phyloP scores from a whole-genome alignment of 2,797 vertebrate species.

The Pogonophryne albipinna region DNA sequence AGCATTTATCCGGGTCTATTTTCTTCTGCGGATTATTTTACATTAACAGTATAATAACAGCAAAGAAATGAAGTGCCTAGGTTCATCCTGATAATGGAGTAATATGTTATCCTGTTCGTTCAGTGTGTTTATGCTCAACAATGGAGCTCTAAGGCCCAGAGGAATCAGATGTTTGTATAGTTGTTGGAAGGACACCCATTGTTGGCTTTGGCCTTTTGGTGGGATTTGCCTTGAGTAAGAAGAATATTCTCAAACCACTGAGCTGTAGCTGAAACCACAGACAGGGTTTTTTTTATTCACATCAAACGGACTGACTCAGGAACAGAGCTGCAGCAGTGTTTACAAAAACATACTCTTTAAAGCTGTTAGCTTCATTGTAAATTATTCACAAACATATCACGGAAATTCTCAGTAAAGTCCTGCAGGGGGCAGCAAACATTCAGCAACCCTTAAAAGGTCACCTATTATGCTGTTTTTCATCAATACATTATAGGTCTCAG shows the following conservation, averaged over 20 bases:
- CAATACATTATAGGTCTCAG: too few relatives aligned
- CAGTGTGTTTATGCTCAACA: background rate
- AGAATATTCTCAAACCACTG: background rate
- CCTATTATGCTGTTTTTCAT: too few relatives aligned
- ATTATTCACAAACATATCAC: background rate
- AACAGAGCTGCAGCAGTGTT: background rate
- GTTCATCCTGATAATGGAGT: background rate
- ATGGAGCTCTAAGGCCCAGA: background rate
- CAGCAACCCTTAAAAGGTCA: background rate
- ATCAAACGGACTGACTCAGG: background rate
- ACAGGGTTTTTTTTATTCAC: conserved; percentile 3
- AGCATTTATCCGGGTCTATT: background rate
- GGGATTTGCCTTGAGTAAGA: conserved; percentile 7
- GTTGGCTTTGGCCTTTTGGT: conserved; percentile 5
- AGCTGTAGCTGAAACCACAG: background rate
- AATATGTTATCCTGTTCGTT: background rate
- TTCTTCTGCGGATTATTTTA: background rate
- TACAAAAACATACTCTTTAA: background rate
- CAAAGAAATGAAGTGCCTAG: background rate
- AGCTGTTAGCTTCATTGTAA: background rate
- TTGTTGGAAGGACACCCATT: background rate
- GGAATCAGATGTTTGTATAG: background rate
- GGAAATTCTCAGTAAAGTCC: conserved; percentile 41
- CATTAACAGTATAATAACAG: background rate
- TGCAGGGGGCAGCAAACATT: conserved; percentile 59